Evolutionary conservation across 2,797 vertebrate species (phyloP).

Genomic region (Macropodus opercularis): DNA sequence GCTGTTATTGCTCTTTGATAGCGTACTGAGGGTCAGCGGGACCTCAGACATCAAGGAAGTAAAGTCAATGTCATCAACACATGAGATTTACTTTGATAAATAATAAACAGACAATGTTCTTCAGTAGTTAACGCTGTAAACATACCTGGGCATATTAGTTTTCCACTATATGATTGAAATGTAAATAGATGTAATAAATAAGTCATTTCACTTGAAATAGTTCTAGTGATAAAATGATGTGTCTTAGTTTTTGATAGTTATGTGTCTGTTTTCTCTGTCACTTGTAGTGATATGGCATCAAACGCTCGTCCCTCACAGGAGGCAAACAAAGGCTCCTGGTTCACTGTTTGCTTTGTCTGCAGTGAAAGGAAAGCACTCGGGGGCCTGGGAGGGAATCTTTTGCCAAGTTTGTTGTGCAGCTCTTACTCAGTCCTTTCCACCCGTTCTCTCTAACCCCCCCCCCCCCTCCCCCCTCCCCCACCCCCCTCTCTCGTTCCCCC

Average conservation of each 20-base stretch:
- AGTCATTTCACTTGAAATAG: conserved; percentile 10
- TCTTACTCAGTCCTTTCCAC: conserved; percentile 14
- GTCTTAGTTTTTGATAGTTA: conserved; percentile 35
- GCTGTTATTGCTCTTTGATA: too few species aligned
- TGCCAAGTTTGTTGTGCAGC: conserved; percentile 56
- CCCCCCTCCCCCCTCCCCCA: conserved; percentile 2
- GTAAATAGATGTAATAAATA: too few species aligned
- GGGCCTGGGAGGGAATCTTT: conserved; percentile 50
- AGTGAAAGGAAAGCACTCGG: conserved; percentile 51
- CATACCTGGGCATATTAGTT: background rate
- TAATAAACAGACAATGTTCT: background rate
- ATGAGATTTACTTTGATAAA: background rate
- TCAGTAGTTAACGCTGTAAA: too few species aligned
- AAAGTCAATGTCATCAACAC: background rate
- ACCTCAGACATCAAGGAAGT: background rate
- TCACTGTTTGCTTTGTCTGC: conserved; percentile 56
- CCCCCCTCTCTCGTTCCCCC: conserved; percentile 35
- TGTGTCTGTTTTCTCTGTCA: conserved; percentile 23
- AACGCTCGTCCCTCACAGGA: conserved; percentile 43
- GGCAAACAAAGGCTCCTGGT: conserved; percentile 50
- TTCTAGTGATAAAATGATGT: conserved; percentile 12
- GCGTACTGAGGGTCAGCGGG: too few species aligned
- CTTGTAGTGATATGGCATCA: conserved; percentile 44
- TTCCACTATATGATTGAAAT: background rate
- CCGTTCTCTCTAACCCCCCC: conserved; percentile 10